phyloP scores from a whole-genome alignment of 1,140 invertebrate genomes.

The Drosophila micromelanica region DNA sequence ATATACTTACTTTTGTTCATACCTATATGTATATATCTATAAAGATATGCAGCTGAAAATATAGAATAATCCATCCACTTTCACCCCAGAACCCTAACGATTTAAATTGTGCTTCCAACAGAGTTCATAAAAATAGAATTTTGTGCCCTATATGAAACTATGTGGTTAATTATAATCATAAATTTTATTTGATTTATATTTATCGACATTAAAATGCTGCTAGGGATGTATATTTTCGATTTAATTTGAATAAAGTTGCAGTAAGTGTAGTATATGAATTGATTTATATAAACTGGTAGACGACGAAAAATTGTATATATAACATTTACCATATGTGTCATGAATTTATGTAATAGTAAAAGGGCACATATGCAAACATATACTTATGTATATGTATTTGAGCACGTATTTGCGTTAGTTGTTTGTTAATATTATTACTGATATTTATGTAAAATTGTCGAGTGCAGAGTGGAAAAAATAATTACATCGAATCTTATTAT shows the following conservation, averaged over 20 bases:
- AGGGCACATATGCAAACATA: too few species aligned
- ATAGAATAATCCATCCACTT: background rate
- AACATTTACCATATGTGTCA: conserved; percentile 53
- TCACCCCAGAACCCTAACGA: conserved; percentile 50
- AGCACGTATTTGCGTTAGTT: conserved; percentile 18
- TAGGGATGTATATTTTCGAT: conserved; percentile 76
- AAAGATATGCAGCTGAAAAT: conserved; percentile 2
- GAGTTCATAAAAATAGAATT: background rate
- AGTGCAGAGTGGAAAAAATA: conserved; percentile 38
- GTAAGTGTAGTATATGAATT: conserved; percentile 53
- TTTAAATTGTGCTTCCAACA: conserved; percentile 77
- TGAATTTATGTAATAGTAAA: conserved; percentile 18
- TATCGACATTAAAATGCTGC: conserved; percentile 76
- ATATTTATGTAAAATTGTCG: conserved; percentile 17
- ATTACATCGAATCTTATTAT: conserved; percentile 31
- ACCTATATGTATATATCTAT: background rate
- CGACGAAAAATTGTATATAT: conserved; percentile 63
- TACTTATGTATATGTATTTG: conserved; percentile 17
- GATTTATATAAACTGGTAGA: conserved; percentile 62
- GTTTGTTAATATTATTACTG: conserved; percentile 10
- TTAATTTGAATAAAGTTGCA: conserved; percentile 74
- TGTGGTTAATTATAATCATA: conserved; percentile 73
- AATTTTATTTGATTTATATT: conserved; percentile 73
- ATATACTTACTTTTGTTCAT: conserved; percentile 17
- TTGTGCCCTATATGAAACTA: conserved; percentile 47